phyloP scores from a whole-genome alignment of 2,888 invertebrate genomes.

The Agrotis puta region DNA sequence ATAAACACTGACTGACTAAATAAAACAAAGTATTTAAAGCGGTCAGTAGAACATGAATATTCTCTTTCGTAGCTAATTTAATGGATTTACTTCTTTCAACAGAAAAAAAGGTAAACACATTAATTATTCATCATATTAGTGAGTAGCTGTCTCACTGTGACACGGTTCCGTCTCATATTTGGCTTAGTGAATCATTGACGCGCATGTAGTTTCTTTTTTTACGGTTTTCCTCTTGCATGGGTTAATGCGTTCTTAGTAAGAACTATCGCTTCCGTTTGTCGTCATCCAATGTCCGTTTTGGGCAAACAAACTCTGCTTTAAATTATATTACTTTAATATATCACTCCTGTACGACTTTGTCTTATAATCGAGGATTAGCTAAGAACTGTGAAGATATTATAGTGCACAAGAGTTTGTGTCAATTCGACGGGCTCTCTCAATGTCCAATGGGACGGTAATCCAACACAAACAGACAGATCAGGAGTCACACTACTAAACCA shows the following conservation, averaged over 20 bases:
- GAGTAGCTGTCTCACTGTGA: slow-evolving; percentile 7
- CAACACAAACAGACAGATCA: neutral
- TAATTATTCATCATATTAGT: slow-evolving; percentile 17
- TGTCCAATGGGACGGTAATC: no score
- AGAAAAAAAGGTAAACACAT: slow-evolving; percentile 6
- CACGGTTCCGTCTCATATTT: slow-evolving; percentile 8
- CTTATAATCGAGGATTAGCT: neutral
- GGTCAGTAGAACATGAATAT: slow-evolving; percentile 18
- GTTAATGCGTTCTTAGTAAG: slow-evolving; percentile 53
- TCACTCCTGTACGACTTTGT: no score
- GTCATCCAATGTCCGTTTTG: slow-evolving; percentile 9
- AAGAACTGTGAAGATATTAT: neutral
- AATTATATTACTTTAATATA: slow-evolving; percentile 23
- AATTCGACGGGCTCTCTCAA: neutral
- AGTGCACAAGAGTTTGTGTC: neutral
- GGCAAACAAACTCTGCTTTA: slow-evolving; percentile 1
- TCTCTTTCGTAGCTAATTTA: neutral
- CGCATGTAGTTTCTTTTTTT: slow-evolving; percentile 45
- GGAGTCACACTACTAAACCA: neutral
- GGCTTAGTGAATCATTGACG: slow-evolving; percentile 38
- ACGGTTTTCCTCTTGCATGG: slow-evolving; percentile 44
- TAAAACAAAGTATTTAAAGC: neutral
- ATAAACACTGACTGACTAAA: neutral
- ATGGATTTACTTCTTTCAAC: neutral
- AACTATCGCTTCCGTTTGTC: slow-evolving; percentile 57